Conservation (phyloP, 1,140 invertebrate species). For the Caerostris darwini region DNA sequence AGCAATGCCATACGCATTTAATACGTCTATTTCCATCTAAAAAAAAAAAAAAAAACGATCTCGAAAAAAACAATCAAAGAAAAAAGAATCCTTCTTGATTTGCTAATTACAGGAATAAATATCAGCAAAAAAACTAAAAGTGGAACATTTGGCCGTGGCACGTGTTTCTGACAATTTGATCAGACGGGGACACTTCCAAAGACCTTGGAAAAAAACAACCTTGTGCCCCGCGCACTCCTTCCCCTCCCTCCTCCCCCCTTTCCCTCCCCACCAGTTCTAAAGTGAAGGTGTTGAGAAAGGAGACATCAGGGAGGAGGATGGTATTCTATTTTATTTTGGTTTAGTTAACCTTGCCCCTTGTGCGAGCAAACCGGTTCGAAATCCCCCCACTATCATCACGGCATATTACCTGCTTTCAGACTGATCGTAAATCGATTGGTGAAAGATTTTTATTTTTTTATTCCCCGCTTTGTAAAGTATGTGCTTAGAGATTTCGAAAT, state of each 20-base stretch:
- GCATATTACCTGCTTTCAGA: neutral
- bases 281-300: neutral
- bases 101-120: neutral
- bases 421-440: neutral
- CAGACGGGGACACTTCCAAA: neutral
- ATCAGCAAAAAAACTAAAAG: neutral
- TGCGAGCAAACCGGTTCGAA: constrained; percentile 20
- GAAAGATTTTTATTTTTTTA: neutral
- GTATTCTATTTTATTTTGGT: constrained; percentile 12
- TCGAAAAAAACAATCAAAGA: no score
- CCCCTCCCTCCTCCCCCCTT: neutral
- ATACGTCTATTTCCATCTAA: neutral
- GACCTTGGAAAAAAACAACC: neutral
- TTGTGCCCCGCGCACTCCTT: neutral
- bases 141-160: neutral
- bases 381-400: neutral
- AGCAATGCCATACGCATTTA: neutral
- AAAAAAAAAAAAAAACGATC: no score
- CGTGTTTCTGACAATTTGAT: neutral
- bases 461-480: neutral
- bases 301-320: neutral
- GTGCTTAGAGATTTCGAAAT: neutral
- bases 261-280: neutral
- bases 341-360: constrained; percentile 15
- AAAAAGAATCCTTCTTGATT: neutral